A percentile compares a stretch with the other conserved stretches of the same genome.
Conservation (phyloP, 2,888 invertebrate species). For the Drepanosiphum platanoidis region DNA sequence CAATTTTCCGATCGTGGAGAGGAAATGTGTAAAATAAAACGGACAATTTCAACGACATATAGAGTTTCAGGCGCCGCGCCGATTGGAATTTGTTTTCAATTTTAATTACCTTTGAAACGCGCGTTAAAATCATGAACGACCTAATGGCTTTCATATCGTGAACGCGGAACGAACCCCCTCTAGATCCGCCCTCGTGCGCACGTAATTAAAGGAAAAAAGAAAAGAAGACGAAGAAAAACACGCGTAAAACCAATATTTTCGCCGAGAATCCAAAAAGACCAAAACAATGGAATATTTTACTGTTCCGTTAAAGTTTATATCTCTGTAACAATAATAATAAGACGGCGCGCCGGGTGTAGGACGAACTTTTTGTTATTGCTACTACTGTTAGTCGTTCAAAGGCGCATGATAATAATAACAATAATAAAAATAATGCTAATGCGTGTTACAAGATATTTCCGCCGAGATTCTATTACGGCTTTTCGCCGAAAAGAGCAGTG, state of each 20-base stretch:
- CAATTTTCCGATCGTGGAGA: too few species aligned
- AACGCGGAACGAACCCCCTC: too few species aligned
- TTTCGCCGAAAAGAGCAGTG: background rate
- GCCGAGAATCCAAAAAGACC: background rate
- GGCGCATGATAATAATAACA: too few species aligned
- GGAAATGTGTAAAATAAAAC: too few species aligned
- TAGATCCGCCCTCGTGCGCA: too few species aligned
- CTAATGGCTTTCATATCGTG: too few species aligned
- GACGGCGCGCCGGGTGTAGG: background rate
- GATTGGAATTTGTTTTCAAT: too few species aligned
- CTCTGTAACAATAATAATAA: background rate
- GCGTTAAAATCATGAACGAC: too few species aligned
- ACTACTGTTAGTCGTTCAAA: background rate
- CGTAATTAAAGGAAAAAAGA: background rate
- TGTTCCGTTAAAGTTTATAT: background rate
- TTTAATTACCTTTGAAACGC: too few species aligned
- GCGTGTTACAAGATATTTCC: conserved; percentile 1
- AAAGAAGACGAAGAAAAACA: background rate
- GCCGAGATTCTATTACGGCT: background rate
- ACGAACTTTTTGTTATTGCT: background rate
- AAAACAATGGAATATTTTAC: background rate
- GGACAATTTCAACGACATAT: too few species aligned
- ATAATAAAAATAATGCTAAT: background rate
- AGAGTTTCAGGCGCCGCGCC: too few species aligned
- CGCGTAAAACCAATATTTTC: background rate